phyloP scores from a whole-genome alignment of 2,113 vertebrate genomes.

The Falco punctatus region DNA sequence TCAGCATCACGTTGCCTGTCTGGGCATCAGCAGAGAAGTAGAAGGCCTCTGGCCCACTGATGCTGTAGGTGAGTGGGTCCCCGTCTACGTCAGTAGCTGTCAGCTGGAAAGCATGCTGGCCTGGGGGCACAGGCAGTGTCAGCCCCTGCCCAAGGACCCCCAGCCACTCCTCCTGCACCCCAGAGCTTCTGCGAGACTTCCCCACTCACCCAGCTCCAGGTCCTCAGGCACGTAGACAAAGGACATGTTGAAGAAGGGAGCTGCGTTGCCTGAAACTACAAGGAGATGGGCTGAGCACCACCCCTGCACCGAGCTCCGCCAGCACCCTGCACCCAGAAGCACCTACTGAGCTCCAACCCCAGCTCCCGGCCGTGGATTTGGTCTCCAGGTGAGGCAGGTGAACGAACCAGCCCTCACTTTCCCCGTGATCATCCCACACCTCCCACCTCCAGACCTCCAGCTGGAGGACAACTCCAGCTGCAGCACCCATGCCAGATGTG shows the following conservation, averaged over 20 bases:
- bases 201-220: slow-evolving; percentile 32
- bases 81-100: neutral
- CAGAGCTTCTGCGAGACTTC: fast-evolving
- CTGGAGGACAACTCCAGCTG: neutral
- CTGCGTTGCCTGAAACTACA: slow-evolving; percentile 51
- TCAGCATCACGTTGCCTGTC: neutral
- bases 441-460: neutral
- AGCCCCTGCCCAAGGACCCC: fast-evolving
- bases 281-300: neutral
- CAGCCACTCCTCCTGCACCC: neutral
- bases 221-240: neutral
- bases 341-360: neutral
- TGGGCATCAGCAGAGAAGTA: neutral
- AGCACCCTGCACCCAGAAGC: neutral
- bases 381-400: neutral
- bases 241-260: neutral
- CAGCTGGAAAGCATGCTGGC: slow-evolving; percentile 23
- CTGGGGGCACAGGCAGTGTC: neutral
- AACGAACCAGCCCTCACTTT: neutral
- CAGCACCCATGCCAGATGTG: neutral
- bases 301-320: fast-evolving
- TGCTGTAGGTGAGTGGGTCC: slow-evolving; percentile 15
- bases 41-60: neutral
- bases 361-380: neutral
- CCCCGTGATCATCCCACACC: neutral